Conservation (phyloP, 2,797 vertebrate genomes). For the Chanos chanos region DNA sequence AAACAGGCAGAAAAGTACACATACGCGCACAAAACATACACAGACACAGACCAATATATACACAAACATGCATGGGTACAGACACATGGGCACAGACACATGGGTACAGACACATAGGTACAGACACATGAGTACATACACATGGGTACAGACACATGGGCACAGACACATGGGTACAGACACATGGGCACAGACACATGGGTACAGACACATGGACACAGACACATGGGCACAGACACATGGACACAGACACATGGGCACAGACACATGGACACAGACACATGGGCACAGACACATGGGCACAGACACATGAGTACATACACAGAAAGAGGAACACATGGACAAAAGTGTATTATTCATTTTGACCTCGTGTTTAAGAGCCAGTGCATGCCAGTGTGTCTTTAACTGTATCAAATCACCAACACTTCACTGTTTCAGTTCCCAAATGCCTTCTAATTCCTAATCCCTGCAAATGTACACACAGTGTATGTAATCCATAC, state of each 20-base stretch:
- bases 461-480: conserved; percentile 3
- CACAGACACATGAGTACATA: conserved; percentile 50
- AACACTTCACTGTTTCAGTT: too few species aligned
- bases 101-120: neutral
- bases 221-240: conserved; percentile 39
- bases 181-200: conserved; percentile 61
- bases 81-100: conserved; percentile 49
- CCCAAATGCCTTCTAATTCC: too few species aligned
- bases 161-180: conserved; percentile 74
- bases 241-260: conserved; percentile 52
- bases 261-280: conserved; percentile 43
- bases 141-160: conserved; percentile 50
- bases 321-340: conserved; percentile 19
- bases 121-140: conserved; percentile 36
- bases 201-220: conserved; percentile 49
- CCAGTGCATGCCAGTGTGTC: too few species aligned
- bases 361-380: too few species aligned
- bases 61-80: conserved; percentile 26
- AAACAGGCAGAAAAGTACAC: neutral
- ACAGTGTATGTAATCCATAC: neutral
- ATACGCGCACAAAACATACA: too few species aligned
- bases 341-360: too few species aligned
- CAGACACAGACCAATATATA: too few species aligned
- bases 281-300: conserved; percentile 11
- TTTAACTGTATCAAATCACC: too few species aligned